Percentiles rank a stretch among this genome's conserved stretches.
phyloP scores from a whole-genome alignment of 2,888 invertebrate species.

The Odontocerum albicorne region DNA sequence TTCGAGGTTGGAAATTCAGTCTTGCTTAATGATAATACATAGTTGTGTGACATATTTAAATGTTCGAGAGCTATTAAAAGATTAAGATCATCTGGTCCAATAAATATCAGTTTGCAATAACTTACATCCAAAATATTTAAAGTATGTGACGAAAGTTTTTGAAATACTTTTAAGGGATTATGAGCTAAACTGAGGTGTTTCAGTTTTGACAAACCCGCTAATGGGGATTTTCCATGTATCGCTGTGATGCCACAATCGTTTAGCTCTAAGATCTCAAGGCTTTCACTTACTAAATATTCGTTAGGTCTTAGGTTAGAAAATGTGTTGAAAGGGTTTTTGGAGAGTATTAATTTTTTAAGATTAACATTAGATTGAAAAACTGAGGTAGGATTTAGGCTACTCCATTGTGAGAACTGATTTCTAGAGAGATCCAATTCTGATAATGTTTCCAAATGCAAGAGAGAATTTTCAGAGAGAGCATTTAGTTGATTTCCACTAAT shows the following conservation, averaged over 20 bases:
- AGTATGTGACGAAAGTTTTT: constrained; percentile 53
- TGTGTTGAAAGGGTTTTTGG: constrained; percentile 60
- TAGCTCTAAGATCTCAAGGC: constrained; percentile 61
- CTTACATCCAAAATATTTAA: constrained; percentile 60
- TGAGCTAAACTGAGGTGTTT: constrained; percentile 56
- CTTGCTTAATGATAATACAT: constrained; percentile 51
- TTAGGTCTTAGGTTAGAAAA: constrained; percentile 54
- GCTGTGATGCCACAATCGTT: constrained; percentile 63
- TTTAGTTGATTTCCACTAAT: constrained; percentile 56
- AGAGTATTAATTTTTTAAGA: constrained; percentile 64
- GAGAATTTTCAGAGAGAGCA: constrained; percentile 50
- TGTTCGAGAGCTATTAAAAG: constrained; percentile 61
- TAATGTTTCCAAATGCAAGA: constrained; percentile 58
- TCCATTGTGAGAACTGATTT: constrained; percentile 64
- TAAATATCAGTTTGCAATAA: constrained; percentile 56
- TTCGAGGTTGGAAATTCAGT: constrained; percentile 51
- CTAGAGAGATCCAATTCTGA: constrained; percentile 63
- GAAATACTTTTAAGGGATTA: constrained; percentile 55
- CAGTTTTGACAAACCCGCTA: constrained; percentile 56
- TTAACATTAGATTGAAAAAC: constrained; percentile 53
- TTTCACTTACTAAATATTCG: constrained; percentile 59
- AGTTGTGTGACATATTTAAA: constrained; percentile 65
- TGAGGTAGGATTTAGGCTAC: constrained; percentile 56
- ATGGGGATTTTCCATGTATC: constrained; percentile 54
- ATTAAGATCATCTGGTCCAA: constrained; percentile 57